Base-by-base conservation (phyloP, 1,140 invertebrate genomes). In the Epicauta chinensis region DNA sequence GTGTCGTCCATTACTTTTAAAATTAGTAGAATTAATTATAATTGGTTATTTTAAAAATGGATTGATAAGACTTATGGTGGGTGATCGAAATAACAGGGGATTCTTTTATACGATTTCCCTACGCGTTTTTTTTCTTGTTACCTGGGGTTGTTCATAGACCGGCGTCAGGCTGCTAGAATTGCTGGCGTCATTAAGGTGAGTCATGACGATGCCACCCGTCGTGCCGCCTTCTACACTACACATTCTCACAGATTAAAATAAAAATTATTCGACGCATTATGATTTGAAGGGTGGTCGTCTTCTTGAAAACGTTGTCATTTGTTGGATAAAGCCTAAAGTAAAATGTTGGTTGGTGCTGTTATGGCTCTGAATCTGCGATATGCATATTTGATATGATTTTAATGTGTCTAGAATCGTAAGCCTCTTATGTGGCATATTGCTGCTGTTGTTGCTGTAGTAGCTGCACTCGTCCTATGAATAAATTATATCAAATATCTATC, bases 381-480 rank as follows among this genome's bases (percentile, higher is more conserved):
- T 71, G 64, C 69, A 71, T 71, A 71, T 71, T 71, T 71, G 69
- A 71, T 71, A 68, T 57, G 67, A 69, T 71, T 71, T 71, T 71
- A 71, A 71, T 71, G 69, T 67, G 69, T 66, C 69, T 68, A 60
- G 66, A 67, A 58, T 58, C 56, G 61, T 70, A 70, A 70, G 68
- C 68, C 68, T 70, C 68, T 70, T 70, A 70, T 65, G 61, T 63
- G 57, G 62, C 62, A 60, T 63, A 66, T 66, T 63, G 46, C 32
- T 50, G 54, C 59, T 54, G 59, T 49, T 55, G 59, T 50, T 23
- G 23, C 23, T 7, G 23, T 23, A 5, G 7, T 7, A 53, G 59
- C 57, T 67, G 66, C 67, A 67, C 57, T 65, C 63, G 51, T 48
- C 41, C 61, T 51, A 70, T 70, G 68, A 70, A 70, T 70, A 70